Base-by-base conservation (phyloP, 2,797 vertebrate genomes). In the Gouania willdenowi region DNA sequence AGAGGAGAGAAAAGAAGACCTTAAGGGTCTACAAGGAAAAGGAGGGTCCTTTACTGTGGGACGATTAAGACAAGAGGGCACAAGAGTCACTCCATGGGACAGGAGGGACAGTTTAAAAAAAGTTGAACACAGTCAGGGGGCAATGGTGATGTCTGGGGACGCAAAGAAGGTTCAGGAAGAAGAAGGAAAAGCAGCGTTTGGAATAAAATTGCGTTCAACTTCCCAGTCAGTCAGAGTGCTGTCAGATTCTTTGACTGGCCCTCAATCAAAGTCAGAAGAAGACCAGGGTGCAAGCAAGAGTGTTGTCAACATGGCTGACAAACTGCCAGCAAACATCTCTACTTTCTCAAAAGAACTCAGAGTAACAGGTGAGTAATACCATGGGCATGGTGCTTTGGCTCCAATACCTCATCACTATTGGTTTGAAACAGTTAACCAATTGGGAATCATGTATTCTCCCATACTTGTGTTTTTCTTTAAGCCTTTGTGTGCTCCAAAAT, bases 131-230 rank as follows among this genome's bases (percentile, higher is more conserved):
- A 58, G 51, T 13, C 67, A 39, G 25, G 70, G 70, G 39, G 20
- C 7, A n/a, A 61, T 57, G 20, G 75, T 81, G 5, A 72, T 68
- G 5, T 62, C 58, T 6, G 60, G 65, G 10, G 80, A 78, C 19
- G 62, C 43, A 13, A 55, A 62, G 17, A 83, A 86, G 24, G 27
- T 42, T 1, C 39, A 64, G 11, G 50, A 54, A 11, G 62, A 64
- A 9, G 87, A 89, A 28, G 75, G 83, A 26, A 90, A 77, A 75
- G 82, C 42, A 13, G 66, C 88, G 10, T 97, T 98, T 65, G 92
- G 91, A 6, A 66, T 95, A 29, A 96, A 92, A 71, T 90, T 98
- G 15, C 91, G 94, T 39, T 88, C 92, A 50, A 94, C 91, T 0
- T 92, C 93, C 1, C 81, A 89, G 29, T 92, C 91, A 1, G 42